phyloP scores from a whole-genome alignment of 2,888 invertebrate species.

The Eupithecia centaureata region DNA sequence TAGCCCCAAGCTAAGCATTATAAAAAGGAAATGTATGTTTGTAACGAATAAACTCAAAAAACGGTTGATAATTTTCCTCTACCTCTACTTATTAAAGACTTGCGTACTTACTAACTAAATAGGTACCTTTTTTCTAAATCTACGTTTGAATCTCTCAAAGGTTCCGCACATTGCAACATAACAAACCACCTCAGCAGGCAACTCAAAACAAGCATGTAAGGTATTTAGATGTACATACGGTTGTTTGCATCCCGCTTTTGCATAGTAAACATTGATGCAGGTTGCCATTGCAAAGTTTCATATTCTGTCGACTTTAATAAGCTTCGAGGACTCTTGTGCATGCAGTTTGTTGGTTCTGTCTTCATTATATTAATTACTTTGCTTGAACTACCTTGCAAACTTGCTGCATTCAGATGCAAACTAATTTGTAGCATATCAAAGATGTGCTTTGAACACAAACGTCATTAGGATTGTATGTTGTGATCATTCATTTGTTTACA shows the following conservation, averaged over 20 bases:
- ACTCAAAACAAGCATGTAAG: slow-evolving; percentile 2
- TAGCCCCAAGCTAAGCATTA: no score
- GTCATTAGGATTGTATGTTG: background rate
- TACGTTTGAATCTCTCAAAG: background rate
- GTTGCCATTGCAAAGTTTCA: slow-evolving; percentile 2
- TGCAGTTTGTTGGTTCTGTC: slow-evolving; percentile 14
- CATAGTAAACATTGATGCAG: background rate
- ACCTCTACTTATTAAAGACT: no score
- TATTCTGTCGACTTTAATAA: slow-evolving; percentile 8
- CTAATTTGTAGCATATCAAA: background rate
- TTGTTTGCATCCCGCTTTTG: background rate
- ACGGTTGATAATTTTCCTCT: no score
- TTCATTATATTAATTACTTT: slow-evolving; percentile 9
- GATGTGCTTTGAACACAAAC: background rate
- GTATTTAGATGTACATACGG: background rate
- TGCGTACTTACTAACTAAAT: no score
- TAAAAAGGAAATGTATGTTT: no score
- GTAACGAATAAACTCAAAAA: no score
- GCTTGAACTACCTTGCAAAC: background rate
- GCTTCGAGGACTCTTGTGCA: slow-evolving; percentile 1
- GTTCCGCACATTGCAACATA: background rate
- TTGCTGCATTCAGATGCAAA: background rate
- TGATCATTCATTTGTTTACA: no score
- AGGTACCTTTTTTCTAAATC: background rate
- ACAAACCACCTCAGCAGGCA: background rate